Base-by-base conservation (phyloP, 1,140 invertebrate genomes). In the Lordiphosa stackelbergi region DNA sequence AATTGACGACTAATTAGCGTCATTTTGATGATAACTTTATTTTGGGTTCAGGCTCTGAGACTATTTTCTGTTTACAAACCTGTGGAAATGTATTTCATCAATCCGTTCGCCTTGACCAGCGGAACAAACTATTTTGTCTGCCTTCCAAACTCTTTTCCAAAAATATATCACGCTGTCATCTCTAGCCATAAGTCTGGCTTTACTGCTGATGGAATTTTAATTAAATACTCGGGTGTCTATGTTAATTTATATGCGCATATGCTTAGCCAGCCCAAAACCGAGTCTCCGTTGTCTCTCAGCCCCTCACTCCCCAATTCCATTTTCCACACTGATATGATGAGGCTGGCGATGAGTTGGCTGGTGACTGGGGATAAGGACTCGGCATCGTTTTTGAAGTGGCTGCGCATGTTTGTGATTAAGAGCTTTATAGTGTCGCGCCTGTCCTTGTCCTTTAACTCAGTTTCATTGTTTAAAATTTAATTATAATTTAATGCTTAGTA, bases 181-280 rank as follows among this genome's bases (percentile, higher is more conserved):
- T 70, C 49, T 61, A 45, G 47, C 38, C 41, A 45, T 51, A 9
- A 46, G 40, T 64, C 45, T 49, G 58, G 70, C 53, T 40, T 16
- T 49, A 51, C 38, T 47, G 55, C 72, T 83, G 77, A 83, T 83
- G 77, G 77, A 83, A 83, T 83, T 83, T 83, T 83, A 83, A 83
- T 83, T 83, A 83, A 83, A 83, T 83, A 83, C 77, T 84, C 73
- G 41, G 78, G 73, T 77, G 78, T 83, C 77, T 83, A 83, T 83
- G 77, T 83, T 83, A 83, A 83, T 83, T 83, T 83, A 84, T 83
- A 83, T 83, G 77, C 77, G 77, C 77, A 83, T 83, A 83, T 83
- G 77, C 75, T 83, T 84, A 83, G 77, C 77, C 60, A 53, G 58
- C 22, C 28, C 53, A 31, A 58, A 41, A 49, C 13, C 24, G 28